Evolutionary conservation across 2,797 vertebrate species (phyloP).

Genomic region (Orestias chungarensis): DNA sequence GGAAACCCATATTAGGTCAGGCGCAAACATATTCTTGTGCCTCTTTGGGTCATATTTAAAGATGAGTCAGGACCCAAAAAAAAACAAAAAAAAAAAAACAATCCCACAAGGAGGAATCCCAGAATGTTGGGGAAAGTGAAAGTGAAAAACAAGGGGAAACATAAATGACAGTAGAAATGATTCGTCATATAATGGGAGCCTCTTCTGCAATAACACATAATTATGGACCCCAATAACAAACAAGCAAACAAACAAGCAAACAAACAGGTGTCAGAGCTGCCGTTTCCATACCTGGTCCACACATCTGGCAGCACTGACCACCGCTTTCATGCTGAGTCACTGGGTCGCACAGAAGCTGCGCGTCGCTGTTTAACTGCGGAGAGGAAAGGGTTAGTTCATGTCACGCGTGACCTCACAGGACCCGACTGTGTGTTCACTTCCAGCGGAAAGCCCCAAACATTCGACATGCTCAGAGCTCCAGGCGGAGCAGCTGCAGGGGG

Average conservation of each 20-base stretch:
- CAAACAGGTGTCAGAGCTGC: too few species aligned
- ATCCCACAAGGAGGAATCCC: background rate
- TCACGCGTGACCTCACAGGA: too few species aligned
- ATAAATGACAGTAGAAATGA: constrained; percentile 2
- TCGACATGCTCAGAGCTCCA: background rate
- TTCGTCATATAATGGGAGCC: background rate
- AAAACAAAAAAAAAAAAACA: too few species aligned
- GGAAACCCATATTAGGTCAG: background rate
- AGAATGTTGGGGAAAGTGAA: background rate
- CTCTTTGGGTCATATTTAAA: background rate
- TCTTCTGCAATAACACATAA: background rate
- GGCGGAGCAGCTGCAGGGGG: background rate
- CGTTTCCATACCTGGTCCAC: constrained; percentile 66
- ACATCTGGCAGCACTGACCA: constrained; percentile 67
- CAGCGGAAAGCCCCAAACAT: constrained; percentile 73
- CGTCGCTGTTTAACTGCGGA: constrained; percentile 39
- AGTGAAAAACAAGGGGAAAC: background rate
- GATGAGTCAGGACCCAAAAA: background rate
- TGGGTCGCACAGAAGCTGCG: constrained; percentile 52
- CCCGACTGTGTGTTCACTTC: constrained; percentile 31
- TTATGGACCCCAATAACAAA: background rate
- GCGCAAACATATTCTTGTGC: background rate
- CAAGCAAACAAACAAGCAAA: too few species aligned
- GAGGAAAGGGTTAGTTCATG: background rate
- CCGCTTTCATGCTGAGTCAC: constrained; percentile 27